Conservation (phyloP, 1,140 invertebrate genomes). For the Dendrolimus punctatus region DNA sequence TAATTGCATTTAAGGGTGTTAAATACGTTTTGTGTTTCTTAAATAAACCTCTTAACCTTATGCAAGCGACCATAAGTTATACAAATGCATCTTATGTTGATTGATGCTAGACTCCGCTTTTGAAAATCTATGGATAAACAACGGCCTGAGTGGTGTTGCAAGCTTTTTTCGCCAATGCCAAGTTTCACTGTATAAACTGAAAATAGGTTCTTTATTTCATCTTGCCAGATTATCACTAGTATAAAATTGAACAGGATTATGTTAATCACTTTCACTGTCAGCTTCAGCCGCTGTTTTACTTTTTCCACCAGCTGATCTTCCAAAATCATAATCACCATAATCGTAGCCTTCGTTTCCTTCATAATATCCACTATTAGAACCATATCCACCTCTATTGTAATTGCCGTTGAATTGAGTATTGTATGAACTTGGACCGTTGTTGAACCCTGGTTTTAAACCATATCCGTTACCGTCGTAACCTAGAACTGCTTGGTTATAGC, state of each 20-base stretch:
- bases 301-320: conserved; percentile 8
- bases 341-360: background rate
- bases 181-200: too few relatives aligned
- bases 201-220: too few relatives aligned
- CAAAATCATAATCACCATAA: conserved; percentile 25
- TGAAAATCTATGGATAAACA: too few relatives aligned
- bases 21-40: too few relatives aligned
- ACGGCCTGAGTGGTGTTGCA: too few relatives aligned
- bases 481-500: conserved; percentile 14
- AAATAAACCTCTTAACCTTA: too few relatives aligned
- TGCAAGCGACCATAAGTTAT: too few relatives aligned
- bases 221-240: background rate
- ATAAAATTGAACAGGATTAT: background rate
- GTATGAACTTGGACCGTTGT: conserved; percentile 33
- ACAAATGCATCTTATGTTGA: too few relatives aligned
- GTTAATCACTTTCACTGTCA: background rate
- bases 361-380: conserved; percentile 20
- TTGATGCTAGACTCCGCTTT: too few relatives aligned
- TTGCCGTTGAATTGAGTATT: conserved; percentile 59
- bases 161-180: too few relatives aligned
- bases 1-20: too few relatives aligned
- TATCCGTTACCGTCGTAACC: conserved; percentile 12
- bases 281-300: conserved; percentile 9
- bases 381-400: conserved; percentile 30
- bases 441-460: conserved; percentile 28